These are phyloP conservation scores for Thamnophis sirtalis DNA, from an alignment of 2,113 vertebrate genomes.

Conservation along the genomic window DNA sequence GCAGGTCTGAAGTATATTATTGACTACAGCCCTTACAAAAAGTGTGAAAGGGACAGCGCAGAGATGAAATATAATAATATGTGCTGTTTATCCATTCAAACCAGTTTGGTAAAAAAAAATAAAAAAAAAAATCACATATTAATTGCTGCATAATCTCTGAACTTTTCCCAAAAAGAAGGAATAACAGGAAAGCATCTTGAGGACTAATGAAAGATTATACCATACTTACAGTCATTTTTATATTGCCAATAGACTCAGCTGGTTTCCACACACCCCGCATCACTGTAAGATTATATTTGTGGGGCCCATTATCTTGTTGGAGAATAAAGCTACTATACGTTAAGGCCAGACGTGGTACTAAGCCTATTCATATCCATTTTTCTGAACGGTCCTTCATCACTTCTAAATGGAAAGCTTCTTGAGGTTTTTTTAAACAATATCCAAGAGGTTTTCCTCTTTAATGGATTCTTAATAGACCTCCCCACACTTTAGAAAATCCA, in stretches of 20 bases:
- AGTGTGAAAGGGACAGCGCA: neutral
- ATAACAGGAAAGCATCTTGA: neutral
- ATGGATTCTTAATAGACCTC: neutral
- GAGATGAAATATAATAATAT: neutral
- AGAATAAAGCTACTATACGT: neutral
- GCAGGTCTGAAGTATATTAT: neutral
- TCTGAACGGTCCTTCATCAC: neutral
- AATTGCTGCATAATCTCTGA: neutral
- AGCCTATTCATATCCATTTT: neutral
- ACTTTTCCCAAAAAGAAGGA: neutral
- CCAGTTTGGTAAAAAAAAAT: neutral
- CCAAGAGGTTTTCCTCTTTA: neutral
- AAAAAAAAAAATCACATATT: neutral
- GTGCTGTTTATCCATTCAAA: neutral
- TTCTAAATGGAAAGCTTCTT: neutral
- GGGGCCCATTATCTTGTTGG: neutral
- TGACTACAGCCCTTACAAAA: neutral
- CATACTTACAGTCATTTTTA: neutral
- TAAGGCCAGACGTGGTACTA: neutral
- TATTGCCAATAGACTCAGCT: neutral
- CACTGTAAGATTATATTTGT: neutral
- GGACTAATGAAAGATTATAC: neutral
- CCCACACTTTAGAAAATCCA: neutral
- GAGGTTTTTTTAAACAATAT: neutral
- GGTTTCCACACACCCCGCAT: neutral